phyloP scores from a whole-genome alignment of 1,140 invertebrate genomes.

The Armadillidium nasatum region DNA sequence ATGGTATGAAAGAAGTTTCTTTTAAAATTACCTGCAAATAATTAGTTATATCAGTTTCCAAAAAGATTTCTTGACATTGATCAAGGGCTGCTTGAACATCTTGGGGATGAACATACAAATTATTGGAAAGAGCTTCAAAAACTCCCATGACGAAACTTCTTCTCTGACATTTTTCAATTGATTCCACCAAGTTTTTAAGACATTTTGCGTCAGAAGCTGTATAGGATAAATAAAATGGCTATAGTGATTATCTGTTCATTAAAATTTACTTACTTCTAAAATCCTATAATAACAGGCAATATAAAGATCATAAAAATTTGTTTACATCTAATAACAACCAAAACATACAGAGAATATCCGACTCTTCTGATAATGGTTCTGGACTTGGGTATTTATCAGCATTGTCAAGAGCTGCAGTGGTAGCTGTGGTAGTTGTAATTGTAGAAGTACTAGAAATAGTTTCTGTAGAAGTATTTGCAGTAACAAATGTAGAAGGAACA shows the following conservation, averaged over 20 bases:
- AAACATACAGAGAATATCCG: slow-evolving; percentile 34
- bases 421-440: background rate
- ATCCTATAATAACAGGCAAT: too few relatives aligned
- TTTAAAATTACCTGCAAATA: slow-evolving; percentile 55
- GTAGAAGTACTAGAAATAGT: slow-evolving; percentile 2
- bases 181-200: slow-evolving; percentile 21
- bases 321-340: background rate
- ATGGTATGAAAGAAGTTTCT: background rate
- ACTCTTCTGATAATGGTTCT: slow-evolving; percentile 47
- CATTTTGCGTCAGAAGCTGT: background rate
- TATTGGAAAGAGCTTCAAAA: slow-evolving; percentile 60
- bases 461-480: background rate
- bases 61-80: slow-evolving; percentile 64
- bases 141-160: slow-evolving; percentile 63
- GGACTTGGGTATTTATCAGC: slow-evolving; percentile 41
- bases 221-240: too few relatives aligned
- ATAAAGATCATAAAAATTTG: too few relatives aligned
- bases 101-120: slow-evolving; percentile 56
- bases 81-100: slow-evolving; percentile 70
- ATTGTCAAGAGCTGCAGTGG: slow-evolving; percentile 3
- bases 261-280: too few relatives aligned
- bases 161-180: slow-evolving; percentile 36
- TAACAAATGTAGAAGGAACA: too few relatives aligned
- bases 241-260: too few relatives aligned
- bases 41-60: slow-evolving; percentile 68